Percentiles rank a stretch among this genome's conserved stretches.
phyloP scores from a whole-genome alignment of 2,113 vertebrate genomes.

The Melospiza melodia region DNA sequence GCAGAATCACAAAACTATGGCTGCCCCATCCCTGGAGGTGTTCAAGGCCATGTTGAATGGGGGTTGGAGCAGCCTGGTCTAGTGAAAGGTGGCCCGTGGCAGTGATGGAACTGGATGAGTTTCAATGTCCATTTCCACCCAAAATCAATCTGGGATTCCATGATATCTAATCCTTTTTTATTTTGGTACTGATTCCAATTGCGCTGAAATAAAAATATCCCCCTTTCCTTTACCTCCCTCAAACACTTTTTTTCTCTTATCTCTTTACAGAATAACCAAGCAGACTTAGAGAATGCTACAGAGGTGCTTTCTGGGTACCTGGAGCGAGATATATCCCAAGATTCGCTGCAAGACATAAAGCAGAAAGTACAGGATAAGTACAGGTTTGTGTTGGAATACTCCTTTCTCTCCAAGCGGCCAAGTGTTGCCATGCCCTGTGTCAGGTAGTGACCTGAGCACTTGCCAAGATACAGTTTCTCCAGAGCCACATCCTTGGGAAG shows the following conservation, averaged over 20 bases:
- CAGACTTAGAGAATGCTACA: conserved; percentile 98
- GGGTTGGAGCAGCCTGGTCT: neutral
- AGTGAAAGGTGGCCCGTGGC: neutral
- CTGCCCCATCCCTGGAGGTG: neutral
- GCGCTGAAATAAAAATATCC: neutral
- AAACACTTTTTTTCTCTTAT: neutral
- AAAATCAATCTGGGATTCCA: neutral
- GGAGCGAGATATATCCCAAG: conserved; percentile 99
- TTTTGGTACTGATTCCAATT: neutral
- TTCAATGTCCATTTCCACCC: neutral
- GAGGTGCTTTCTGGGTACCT: conserved; percentile 99
- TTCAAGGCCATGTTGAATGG: neutral
- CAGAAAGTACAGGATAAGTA: conserved; percentile 99
- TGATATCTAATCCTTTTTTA: neutral
- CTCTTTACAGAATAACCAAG: conserved; percentile 95
- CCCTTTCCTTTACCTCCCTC: fast-evolving
- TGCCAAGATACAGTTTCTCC: neutral
- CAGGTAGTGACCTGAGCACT: neutral
- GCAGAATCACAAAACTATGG: neutral
- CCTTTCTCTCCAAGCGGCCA: neutral
- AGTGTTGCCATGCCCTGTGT: neutral
- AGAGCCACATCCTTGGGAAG: neutral
- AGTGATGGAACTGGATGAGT: neutral
- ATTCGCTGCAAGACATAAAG: conserved; percentile 99
- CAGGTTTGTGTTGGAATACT: conserved; percentile 78